A percentile compares a stretch with the other conserved stretches of the same genome.
Evolutionary conservation across 2,797 vertebrate species (phyloP).

Genomic region (Oryzias dopingdopingensis): DNA sequence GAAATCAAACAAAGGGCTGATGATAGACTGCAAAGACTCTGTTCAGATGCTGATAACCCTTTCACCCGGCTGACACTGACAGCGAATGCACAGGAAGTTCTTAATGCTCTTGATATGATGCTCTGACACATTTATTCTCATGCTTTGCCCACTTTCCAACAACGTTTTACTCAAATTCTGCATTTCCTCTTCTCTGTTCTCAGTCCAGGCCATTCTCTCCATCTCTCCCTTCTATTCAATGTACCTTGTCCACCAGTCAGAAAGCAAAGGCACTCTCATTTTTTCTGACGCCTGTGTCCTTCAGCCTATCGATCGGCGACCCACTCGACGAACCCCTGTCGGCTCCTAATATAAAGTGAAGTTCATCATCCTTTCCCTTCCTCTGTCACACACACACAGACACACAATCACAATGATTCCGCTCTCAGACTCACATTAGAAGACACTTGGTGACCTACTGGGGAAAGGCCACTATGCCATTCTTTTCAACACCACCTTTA

Average conservation of each 20-base stretch:
- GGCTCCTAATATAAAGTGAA: slow-evolving; percentile 80
- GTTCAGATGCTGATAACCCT: slow-evolving; percentile 37
- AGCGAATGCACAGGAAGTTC: slow-evolving; percentile 10
- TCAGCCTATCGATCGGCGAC: slow-evolving; percentile 81
- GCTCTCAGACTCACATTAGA: slow-evolving; percentile 48
- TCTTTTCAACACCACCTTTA: slow-evolving; percentile 63
- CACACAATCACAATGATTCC: slow-evolving; percentile 26
- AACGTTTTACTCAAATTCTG: slow-evolving; percentile 5
- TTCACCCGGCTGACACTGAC: slow-evolving; percentile 23
- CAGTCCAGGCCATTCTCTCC: slow-evolving; percentile 18
- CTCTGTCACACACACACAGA: slow-evolving; percentile 12
- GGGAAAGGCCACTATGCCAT: slow-evolving; percentile 72
- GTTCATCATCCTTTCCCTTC: slow-evolving; percentile 72
- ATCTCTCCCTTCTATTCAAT: slow-evolving; percentile 13
- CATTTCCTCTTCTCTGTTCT: slow-evolving; percentile 1
- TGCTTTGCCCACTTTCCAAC: not conserved
- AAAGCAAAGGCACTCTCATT: slow-evolving; percentile 73
- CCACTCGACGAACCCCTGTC: slow-evolving; percentile 66
- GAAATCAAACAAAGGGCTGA: slow-evolving; percentile 41
- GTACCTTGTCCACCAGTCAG: slow-evolving; percentile 31
- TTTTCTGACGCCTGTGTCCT: slow-evolving; percentile 82
- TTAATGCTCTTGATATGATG: not conserved
- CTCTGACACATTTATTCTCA: slow-evolving; percentile 1
- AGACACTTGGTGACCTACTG: slow-evolving; percentile 70
- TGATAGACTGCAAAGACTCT: slow-evolving; percentile 17